Evolutionary conservation across 2,888 invertebrate genomes (phyloP), one percentile per base, ranked within the genome.

Genomic region (Periphyllus acericola): DNA sequence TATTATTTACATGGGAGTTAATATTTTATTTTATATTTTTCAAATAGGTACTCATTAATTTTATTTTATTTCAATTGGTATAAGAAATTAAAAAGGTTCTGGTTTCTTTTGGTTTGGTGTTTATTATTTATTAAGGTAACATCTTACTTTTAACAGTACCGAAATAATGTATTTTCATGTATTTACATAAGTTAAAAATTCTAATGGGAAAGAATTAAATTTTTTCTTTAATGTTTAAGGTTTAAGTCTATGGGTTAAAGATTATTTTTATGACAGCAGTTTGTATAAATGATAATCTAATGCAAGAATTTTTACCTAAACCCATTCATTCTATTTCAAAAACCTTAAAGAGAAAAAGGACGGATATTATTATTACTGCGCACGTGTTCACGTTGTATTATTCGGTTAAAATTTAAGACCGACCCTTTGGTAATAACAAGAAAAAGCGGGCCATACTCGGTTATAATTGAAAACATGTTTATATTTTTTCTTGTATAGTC

Each of bases 401-500:
- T 76, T 76, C 17, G n/a, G 75, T 32, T 19, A 46, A 83, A 75
- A 76, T 83, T 40, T 66, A 14, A 40, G 40, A 76, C 40, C 75
- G 84, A 84, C 84, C 84, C 84, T 84, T 84, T 76, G 76, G 76
- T 84, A 84, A 66, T 84, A 76, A 84, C 66, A 46, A 76, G 46
- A 32, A 74, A 83, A 84, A 76, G 34, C 25, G 40, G 66, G 66
- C 25, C 66, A 46, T 84, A 76, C 46, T 74, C 25, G 14, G 46
- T 46, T 46, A 84, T 84, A 84, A 84, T 84, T 84, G 84, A 84
- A 84, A 84, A 84, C 84, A 84, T 84, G 32, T 84, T 84, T 84
- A 46, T 25, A 68, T 76, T 36, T 60, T 66, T 84, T 68, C 46
- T 76, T 17, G 21, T 75, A 3, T 29, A 52, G 34, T 82, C 82